Evolutionary conservation across 2,797 vertebrate species (phyloP).

Genomic region (Notolabrus celidotus): DNA sequence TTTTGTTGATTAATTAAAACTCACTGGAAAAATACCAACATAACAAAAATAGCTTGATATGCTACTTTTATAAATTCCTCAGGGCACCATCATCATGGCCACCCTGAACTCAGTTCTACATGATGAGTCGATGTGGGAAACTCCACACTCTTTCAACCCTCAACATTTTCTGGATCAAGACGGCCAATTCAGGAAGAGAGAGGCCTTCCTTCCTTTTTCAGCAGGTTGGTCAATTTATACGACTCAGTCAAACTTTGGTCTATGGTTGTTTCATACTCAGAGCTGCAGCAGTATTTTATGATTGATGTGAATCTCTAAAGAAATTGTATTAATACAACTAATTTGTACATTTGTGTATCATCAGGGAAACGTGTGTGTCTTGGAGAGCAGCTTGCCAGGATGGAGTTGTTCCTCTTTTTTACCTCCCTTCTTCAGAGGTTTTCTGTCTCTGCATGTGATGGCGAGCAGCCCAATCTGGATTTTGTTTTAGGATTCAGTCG

Average conservation of each 20-base stretch:
- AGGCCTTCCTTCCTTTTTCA: slow-evolving; percentile 86
- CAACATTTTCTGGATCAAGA: slow-evolving; percentile 73
- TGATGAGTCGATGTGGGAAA: slow-evolving; percentile 71
- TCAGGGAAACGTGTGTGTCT: slow-evolving; percentile 86
- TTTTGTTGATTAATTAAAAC: too few species aligned
- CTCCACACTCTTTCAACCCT: slow-evolving; percentile 73
- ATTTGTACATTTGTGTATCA: not conserved
- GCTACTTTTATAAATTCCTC: not conserved
- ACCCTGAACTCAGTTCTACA: slow-evolving; percentile 57
- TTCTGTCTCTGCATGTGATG: slow-evolving; percentile 73
- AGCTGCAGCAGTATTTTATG: not conserved
- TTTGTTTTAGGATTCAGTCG: slow-evolving; percentile 62
- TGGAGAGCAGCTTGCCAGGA: slow-evolving; percentile 84
- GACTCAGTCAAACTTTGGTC: too few species aligned
- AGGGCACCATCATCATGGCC: slow-evolving; percentile 64
- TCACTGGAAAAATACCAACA: too few species aligned
- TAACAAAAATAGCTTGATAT: not conserved
- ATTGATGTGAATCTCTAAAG: accelerated
- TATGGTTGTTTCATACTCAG: not conserved
- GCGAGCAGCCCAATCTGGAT: slow-evolving; percentile 71
- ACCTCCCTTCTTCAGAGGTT: slow-evolving; percentile 87
- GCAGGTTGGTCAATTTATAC: slow-evolving; percentile 67
- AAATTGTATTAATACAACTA: not conserved
- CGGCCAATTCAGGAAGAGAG: slow-evolving; percentile 75
- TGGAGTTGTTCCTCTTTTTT: slow-evolving; percentile 83